phyloP scores from a whole-genome alignment of 2,797 vertebrate species.

The Enteromius mattozi region DNA sequence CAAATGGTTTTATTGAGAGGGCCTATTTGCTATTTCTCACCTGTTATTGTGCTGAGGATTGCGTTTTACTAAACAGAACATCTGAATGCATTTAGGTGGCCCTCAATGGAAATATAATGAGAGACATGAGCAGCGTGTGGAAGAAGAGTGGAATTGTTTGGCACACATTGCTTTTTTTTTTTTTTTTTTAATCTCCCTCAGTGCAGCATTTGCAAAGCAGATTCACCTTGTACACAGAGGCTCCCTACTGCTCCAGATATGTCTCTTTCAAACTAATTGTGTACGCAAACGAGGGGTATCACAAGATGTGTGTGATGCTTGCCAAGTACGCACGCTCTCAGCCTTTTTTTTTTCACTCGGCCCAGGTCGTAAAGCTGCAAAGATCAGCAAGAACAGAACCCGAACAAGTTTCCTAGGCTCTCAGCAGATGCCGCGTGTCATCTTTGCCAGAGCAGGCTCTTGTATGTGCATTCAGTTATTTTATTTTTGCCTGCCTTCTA shows the following conservation, averaged over 20 bases:
- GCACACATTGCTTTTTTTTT: conserved; percentile 43
- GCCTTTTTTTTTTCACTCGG: background rate
- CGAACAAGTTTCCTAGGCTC: conserved; percentile 7
- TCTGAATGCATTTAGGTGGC: conserved; percentile 23
- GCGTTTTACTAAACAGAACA: conserved; percentile 47
- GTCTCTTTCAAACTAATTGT: conserved; percentile 57
- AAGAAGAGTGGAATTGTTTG: conserved; percentile 46
- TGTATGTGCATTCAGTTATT: conserved; percentile 14
- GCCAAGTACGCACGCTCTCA: conserved; percentile 37
- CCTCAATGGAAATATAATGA: conserved; percentile 44
- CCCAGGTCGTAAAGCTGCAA: conserved; percentile 44
- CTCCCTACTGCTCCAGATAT: conserved; percentile 50
- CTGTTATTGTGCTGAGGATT: conserved; percentile 45
- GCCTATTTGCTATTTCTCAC: conserved; percentile 32
- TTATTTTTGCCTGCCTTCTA: conserved; percentile 48
- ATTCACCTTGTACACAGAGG: conserved; percentile 52
- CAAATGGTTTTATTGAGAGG: conserved; percentile 27
- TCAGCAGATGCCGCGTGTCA: conserved; percentile 5
- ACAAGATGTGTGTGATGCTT: conserved; percentile 43
- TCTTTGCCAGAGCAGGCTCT: conserved; percentile 25
- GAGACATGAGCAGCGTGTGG: conserved; percentile 48
- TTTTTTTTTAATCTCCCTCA: conserved; percentile 49
- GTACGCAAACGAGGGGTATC: conserved; percentile 51
- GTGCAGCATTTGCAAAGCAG: conserved; percentile 45
- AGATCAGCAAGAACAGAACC: conserved; percentile 41